Evolutionary conservation across 2,888 invertebrate species (phyloP).

Genomic region (Octodonta nipae): DNA sequence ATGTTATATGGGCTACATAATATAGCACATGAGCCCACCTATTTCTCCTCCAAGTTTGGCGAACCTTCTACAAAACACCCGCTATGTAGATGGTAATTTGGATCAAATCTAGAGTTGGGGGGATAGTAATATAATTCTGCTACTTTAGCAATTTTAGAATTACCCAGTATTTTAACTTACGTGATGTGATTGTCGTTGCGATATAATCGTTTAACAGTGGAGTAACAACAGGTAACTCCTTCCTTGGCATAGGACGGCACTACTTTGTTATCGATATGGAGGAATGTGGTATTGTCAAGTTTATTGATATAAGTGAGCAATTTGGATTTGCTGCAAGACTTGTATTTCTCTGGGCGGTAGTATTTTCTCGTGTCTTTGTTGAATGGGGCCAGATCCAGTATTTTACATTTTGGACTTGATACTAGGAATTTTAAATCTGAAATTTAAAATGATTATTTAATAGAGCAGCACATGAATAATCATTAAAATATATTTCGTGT

Average conservation of each 20-base stretch:
- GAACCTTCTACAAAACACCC: too few relatives aligned
- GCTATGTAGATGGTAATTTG: too few relatives aligned
- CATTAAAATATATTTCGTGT: too few relatives aligned
- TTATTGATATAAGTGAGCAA: constrained; percentile 29
- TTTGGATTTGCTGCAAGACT: constrained; percentile 37
- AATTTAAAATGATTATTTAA: constrained; percentile 8
- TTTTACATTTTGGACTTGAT: constrained; percentile 49
- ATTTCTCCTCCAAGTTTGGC: too few relatives aligned
- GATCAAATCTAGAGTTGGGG: too few relatives aligned
- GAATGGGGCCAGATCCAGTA: constrained; percentile 47
- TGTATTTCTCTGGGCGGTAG: constrained; percentile 41
- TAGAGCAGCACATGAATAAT: too few relatives aligned
- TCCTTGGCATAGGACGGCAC: constrained; percentile 24
- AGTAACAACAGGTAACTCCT: constrained; percentile 24
- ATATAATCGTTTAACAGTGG: constrained; percentile 23
- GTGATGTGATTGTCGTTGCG: too few relatives aligned
- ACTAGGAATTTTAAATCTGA: constrained; percentile 37
- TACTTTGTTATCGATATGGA: constrained; percentile 26
- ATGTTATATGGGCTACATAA: too few relatives aligned
- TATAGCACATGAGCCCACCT: too few relatives aligned
- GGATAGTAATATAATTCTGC: too few relatives aligned
- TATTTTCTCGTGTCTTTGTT: constrained; percentile 41
- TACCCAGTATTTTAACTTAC: too few relatives aligned
- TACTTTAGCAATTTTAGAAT: too few relatives aligned
- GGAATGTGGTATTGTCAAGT: constrained; percentile 21